Evolutionary conservation across 1,140 invertebrate species (phyloP), one percentile per base, ranked within the genome.

Genomic region (Adelges cooleyi): DNA sequence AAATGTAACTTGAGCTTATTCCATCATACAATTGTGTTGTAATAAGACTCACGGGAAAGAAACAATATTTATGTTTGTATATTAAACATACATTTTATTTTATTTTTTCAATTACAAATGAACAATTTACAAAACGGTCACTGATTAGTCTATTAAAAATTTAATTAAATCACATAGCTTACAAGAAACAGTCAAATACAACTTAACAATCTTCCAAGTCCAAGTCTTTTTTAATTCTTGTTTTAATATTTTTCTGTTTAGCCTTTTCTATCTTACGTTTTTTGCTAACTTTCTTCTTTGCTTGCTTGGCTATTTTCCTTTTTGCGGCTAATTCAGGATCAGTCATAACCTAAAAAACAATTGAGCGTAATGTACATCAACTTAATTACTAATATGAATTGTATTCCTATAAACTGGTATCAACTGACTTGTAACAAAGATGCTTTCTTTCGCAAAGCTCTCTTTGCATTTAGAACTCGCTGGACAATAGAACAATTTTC

Each of bases 291-390:
- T 85, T 86, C 69, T 90, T 90, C 71, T 83, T 86, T 66, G 84
- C 79, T 69, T 89, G 84, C 67, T 83, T 80, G 50, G 82, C 82
- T 5, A 90, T 81, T 76, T 87, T 89, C 72, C 84, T 82, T 72
- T 86, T 86, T 0, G 86, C 87, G 27, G 84, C 84, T 67, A 80
- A 77, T 70, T 88, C 86, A 23, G 89, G 88, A 77, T 90, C 80
- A 1, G 81, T 82, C 1, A 92, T 82, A 74, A 83, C 77, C 77
- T 86, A 29, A 49, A 65, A 48, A 48, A 8, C 4, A 6, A 48
- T 6, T 48, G 44, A 22, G 4, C 8, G 4, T 48, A 8, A 48
- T 48, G n/a, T 48, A n/a, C n/a, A n/a, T n/a, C n/a, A n/a, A n/a
- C n/a, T n/a, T n/a, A n/a, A n/a, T n/a, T n/a, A n/a, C n/a, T n/a